phyloP scores from a whole-genome alignment of 2,888 invertebrate genomes.

The Cetonia aurata region DNA sequence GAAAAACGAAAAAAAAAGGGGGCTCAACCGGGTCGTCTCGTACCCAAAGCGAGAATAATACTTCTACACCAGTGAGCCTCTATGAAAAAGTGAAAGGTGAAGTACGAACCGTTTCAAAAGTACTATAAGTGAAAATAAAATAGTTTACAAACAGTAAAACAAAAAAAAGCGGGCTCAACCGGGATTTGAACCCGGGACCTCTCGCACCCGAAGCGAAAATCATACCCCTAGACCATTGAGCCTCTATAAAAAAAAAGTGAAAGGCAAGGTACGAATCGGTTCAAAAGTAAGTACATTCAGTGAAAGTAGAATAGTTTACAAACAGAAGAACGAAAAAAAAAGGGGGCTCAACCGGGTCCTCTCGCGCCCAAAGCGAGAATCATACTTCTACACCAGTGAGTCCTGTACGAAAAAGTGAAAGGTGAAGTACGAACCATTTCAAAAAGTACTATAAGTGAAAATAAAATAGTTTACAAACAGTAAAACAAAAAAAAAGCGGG shows the following conservation, averaged over 20 bases:
- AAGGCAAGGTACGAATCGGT: not conserved
- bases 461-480: too few relatives aligned
- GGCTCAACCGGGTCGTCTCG: constrained; percentile 68
- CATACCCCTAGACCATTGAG: constrained; percentile 69
- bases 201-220: constrained; percentile 69
- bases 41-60: constrained; percentile 69
- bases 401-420: too few relatives aligned
- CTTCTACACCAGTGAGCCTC: constrained; percentile 68
- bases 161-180: constrained; percentile 64
- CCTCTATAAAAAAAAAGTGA: constrained; percentile 50
- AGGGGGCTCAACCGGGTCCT: too few relatives aligned
- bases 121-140: too few relatives aligned
- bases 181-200: constrained; percentile 68
- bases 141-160: not conserved
- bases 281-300: too few relatives aligned
- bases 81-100: not conserved
- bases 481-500: constrained; percentile 55
- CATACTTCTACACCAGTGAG: too few relatives aligned
- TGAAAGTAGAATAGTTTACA: too few relatives aligned
- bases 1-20: constrained; percentile 37
- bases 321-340: too few relatives aligned
- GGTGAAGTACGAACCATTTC: too few relatives aligned
- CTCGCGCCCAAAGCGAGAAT: too few relatives aligned
- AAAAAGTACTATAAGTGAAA: too few relatives aligned
- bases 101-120: too few relatives aligned